phyloP scores from a whole-genome alignment of 2,888 invertebrate genomes.

The Esperia sulphurella region DNA sequence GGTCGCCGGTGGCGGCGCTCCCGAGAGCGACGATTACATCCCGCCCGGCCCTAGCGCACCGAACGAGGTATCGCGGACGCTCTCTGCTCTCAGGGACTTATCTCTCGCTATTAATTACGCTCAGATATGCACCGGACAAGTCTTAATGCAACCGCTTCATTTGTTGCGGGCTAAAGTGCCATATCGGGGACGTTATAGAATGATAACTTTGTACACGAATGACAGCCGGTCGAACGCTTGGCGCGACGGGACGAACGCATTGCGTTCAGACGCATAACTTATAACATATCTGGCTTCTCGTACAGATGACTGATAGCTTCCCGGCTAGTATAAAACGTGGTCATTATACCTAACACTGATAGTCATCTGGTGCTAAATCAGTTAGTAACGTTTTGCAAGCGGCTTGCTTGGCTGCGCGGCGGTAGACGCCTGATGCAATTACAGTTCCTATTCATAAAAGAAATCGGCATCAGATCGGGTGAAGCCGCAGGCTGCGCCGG shows the following conservation, averaged over 20 bases:
- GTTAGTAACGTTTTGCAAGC: slow-evolving; percentile 52
- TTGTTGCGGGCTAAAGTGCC: slow-evolving; percentile 67
- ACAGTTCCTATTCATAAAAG: slow-evolving; percentile 68
- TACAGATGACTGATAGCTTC: slow-evolving; percentile 48
- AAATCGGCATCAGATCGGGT: slow-evolving; percentile 65
- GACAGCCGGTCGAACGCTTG: slow-evolving; percentile 39
- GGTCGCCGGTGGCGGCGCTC: slow-evolving; percentile 59
- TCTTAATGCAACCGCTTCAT: slow-evolving; percentile 79
- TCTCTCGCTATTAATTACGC: slow-evolving; percentile 75
- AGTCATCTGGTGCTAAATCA: slow-evolving; percentile 57
- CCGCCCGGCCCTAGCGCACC: slow-evolving; percentile 24
- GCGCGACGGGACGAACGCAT: slow-evolving; percentile 16
- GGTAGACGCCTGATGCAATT: slow-evolving; percentile 55
- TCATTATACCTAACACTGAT: slow-evolving; percentile 49
- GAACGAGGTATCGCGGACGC: slow-evolving; percentile 53
- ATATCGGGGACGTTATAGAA: slow-evolving; percentile 64
- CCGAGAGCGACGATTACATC: slow-evolving; percentile 62
- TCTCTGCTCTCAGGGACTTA: slow-evolving; percentile 50
- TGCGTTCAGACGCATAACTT: slow-evolving; percentile 29
- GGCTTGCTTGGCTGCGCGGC: slow-evolving; percentile 32
- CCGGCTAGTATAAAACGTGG: slow-evolving; percentile 35
- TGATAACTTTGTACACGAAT: slow-evolving; percentile 61
- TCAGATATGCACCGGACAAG: slow-evolving; percentile 72
- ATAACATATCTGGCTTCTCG: slow-evolving; percentile 22
- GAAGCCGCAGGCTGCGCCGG: slow-evolving; percentile 54